phyloP scores from a whole-genome alignment of 2,797 vertebrate species.

The Pteropus rufus region DNA sequence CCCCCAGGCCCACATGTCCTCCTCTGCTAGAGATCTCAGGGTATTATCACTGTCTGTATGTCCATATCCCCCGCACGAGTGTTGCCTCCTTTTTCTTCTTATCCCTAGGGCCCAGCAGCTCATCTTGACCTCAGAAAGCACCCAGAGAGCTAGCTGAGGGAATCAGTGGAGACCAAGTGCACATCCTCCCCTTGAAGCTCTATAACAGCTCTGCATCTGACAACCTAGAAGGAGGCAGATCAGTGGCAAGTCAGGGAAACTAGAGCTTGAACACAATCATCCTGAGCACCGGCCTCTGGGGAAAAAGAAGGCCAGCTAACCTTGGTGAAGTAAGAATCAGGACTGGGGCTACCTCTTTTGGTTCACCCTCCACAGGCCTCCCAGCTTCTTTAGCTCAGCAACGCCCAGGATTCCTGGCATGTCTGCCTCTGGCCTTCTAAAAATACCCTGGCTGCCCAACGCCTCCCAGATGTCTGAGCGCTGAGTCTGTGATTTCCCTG shows the following conservation, averaged over 20 bases:
- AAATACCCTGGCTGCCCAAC: conserved; percentile 61
- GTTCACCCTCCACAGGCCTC: conserved; percentile 39
- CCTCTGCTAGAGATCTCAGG: background rate
- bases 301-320: background rate
- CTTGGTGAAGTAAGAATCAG: background rate
- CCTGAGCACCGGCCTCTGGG: background rate
- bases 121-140: background rate
- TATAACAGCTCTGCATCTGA: background rate
- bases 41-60: background rate
- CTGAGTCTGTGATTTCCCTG: conserved; percentile 71
- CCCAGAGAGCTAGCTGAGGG: background rate
- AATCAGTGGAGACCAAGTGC: background rate
- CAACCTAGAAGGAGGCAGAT: background rate
- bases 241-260: background rate
- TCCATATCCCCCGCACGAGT: background rate
- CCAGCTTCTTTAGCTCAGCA: conserved; percentile 55
- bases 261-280: background rate
- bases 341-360: conserved; percentile 24
- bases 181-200: background rate
- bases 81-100: background rate
- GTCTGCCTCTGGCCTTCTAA: conserved; percentile 70
- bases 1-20: background rate
- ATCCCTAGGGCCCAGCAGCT: background rate
- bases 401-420: conserved; percentile 66
- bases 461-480: conserved; percentile 72